A percentile compares a stretch with the other conserved stretches of the same genome.
phyloP scores from a whole-genome alignment of 53 echinoderm and acorn worm species.

The Antedon mediterranea region DNA sequence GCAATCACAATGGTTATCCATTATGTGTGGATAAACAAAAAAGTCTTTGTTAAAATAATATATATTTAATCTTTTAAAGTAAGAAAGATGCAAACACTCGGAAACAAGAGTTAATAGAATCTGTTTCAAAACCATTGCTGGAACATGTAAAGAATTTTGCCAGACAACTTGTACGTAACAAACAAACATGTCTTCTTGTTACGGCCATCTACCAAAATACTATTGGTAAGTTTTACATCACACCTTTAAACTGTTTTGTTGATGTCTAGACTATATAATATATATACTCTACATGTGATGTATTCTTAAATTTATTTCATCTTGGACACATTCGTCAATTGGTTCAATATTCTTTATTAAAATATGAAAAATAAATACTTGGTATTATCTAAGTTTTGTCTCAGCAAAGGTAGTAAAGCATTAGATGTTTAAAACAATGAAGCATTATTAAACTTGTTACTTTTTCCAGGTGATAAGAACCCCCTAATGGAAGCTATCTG shows the following conservation, averaged over 20 bases:
- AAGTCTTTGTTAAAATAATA: no score
- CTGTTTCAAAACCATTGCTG: constrained; percentile 40
- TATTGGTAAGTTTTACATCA: constrained; percentile 17
- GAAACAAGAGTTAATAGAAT: constrained; percentile 47
- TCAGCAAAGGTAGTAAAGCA: no score
- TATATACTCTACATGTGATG: no score
- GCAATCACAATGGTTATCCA: no score
- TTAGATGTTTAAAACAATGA: no score
- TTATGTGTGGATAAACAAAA: no score
- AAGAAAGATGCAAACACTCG: constrained; percentile 52
- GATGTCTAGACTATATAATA: not conserved
- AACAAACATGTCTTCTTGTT: constrained; percentile 62
- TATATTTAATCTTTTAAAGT: constrained; percentile 26
- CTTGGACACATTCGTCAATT: no score
- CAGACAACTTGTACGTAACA: constrained; percentile 55
- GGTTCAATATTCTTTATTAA: no score
- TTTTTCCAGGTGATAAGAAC: constrained; percentile 43
- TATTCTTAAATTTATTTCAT: no score
- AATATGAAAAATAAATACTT: no score
- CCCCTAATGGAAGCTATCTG: constrained; percentile 49
- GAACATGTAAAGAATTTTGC: constrained; percentile 40
- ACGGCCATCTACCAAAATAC: constrained; percentile 45
- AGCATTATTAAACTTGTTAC: no score
- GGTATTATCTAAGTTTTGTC: no score
- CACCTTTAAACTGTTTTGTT: not conserved